Evolutionary conservation across 2,797 vertebrate genomes (phyloP).

Genomic region (Lateolabrax maculatus): DNA sequence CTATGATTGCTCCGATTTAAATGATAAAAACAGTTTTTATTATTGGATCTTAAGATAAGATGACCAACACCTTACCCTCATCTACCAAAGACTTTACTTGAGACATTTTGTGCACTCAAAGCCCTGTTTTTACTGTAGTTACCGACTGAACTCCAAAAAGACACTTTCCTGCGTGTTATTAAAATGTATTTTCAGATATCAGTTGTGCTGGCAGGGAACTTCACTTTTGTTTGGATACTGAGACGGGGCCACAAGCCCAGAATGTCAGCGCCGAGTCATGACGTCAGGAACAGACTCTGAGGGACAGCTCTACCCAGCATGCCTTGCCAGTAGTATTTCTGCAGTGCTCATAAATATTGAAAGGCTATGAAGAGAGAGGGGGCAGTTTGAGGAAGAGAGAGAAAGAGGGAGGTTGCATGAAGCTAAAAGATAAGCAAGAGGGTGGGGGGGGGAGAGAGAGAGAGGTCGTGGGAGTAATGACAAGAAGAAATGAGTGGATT

Average conservation of each 20-base stretch:
- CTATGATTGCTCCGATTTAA: neutral
- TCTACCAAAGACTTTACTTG: neutral
- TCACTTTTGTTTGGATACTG: slow-evolving; percentile 32
- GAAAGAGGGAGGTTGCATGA: slow-evolving; percentile 18
- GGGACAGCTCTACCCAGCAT: slow-evolving; percentile 78
- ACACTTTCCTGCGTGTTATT: slow-evolving; percentile 25
- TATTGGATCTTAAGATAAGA: neutral
- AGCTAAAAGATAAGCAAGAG: slow-evolving; percentile 30
- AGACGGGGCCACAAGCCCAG: slow-evolving; percentile 43
- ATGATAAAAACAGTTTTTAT: neutral
- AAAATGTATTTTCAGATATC: slow-evolving; percentile 24
- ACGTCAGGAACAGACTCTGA: slow-evolving; percentile 73
- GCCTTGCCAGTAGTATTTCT: slow-evolving; percentile 79
- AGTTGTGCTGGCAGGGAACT: slow-evolving; percentile 22
- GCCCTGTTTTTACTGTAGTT: neutral
- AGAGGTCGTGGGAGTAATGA: slow-evolving; percentile 29
- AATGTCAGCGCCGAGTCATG: slow-evolving; percentile 66
- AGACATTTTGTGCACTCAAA: neutral
- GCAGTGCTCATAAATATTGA: slow-evolving; percentile 87
- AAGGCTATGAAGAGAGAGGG: slow-evolving; percentile 65
- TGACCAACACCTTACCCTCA: neutral
- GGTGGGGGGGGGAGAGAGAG: slow-evolving; percentile 18
- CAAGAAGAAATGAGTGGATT: slow-evolving; percentile 42
- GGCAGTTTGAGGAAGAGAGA: slow-evolving; percentile 26
- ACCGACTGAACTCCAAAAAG: neutral